These are phyloP conservation scores for Drosophila ironensis DNA, from an alignment of 1,140 invertebrate species.

Conservation along the genomic window DNA sequence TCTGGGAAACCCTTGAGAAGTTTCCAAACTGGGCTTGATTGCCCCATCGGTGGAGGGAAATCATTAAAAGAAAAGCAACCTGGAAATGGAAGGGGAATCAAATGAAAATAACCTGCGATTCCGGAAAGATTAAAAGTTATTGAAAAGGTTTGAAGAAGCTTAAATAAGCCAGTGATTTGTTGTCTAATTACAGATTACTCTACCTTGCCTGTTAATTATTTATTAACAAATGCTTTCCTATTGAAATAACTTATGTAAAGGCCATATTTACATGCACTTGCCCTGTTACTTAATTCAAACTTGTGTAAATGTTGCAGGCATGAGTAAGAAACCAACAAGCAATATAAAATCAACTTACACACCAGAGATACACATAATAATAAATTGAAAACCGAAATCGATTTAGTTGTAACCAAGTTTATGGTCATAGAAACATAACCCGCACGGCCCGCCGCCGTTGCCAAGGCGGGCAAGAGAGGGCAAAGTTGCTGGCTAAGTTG, in stretches of 20 bases:
- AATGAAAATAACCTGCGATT: not conserved
- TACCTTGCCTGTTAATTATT: no score
- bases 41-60: not conserved
- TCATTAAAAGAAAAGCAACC: not conserved
- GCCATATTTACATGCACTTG: no score
- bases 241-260: no score
- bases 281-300: no score
- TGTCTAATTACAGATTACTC: no score
- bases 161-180: not conserved
- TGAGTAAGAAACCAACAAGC: not conserved
- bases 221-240: not conserved
- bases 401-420: slow-evolving; percentile 46
- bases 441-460: not conserved
- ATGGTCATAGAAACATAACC: slow-evolving; percentile 22
- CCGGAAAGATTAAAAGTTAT: not conserved
- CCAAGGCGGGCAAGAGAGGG: no score
- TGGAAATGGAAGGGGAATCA: not conserved
- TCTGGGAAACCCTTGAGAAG: slow-evolving; percentile 16
- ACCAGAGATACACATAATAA: slow-evolving; percentile 32
- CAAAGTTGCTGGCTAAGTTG: slow-evolving; percentile 52
- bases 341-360: slow-evolving; percentile 26
- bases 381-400: slow-evolving; percentile 44
- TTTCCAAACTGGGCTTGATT: not conserved
- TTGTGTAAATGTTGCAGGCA: not conserved
- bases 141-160: not conserved